Percentiles rank a stretch among this genome's conserved stretches.
Evolutionary conservation across 1,140 invertebrate genomes (phyloP).

Genomic region (Sycophila sp.): DNA sequence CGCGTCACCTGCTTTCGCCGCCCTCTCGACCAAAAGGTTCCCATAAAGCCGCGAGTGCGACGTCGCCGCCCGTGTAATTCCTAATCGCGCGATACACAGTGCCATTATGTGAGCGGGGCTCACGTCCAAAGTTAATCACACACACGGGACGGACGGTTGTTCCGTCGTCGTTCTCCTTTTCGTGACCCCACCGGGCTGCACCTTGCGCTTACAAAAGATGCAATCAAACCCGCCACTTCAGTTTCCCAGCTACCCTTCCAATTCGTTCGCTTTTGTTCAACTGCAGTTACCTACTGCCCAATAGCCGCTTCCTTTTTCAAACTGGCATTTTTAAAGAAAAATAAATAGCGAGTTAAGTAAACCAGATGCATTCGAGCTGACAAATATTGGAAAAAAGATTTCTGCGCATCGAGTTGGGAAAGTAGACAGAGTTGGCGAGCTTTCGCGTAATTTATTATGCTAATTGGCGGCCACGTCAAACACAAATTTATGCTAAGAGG

Average conservation of each 20-base stretch:
- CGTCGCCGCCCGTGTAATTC: not conserved
- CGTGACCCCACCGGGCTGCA: not conserved
- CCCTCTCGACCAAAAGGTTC: not conserved
- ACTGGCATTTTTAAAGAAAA: too few species aligned
- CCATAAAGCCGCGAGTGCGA: not conserved
- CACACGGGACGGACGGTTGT: too few species aligned
- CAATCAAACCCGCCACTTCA: not conserved
- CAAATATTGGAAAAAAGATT: too few species aligned
- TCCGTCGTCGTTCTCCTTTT: not conserved
- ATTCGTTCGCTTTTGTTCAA: too few species aligned
- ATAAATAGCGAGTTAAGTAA: too few species aligned
- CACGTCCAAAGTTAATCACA: conserved; percentile 10
- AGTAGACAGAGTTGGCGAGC: too few species aligned
- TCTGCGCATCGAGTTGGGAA: too few species aligned
- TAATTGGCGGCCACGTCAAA: conserved; percentile 27
- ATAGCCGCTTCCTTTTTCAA: too few species aligned
- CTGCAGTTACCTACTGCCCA: too few species aligned
- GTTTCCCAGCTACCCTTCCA: too few species aligned
- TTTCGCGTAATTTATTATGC: conserved; percentile 26
- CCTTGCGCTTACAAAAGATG: conserved; percentile 3
- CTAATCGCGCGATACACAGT: conserved; percentile 16
- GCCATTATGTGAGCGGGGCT: not conserved
- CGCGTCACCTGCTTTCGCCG: conserved; percentile 23
- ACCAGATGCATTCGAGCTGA: too few species aligned
- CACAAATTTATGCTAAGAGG: conserved; percentile 24